These are phyloP conservation scores for Ormyrus thymus DNA, from an alignment of 2,888 invertebrate species.

Conservation along the genomic window DNA sequence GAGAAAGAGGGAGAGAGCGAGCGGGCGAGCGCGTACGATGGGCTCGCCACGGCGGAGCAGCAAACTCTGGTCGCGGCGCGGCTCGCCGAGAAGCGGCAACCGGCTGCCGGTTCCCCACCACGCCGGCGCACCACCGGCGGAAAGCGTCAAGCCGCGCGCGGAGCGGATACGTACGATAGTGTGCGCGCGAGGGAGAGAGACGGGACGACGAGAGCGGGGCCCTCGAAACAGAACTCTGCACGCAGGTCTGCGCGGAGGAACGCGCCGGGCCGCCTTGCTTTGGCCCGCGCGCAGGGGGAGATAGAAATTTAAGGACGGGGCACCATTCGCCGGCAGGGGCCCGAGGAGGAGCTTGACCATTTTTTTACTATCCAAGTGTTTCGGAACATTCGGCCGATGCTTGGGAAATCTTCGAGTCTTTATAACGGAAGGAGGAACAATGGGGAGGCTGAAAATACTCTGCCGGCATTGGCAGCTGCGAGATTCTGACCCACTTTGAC, in stretches of 20 bases:
- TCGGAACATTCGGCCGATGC: too few species aligned
- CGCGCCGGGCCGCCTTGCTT: constrained; percentile 1
- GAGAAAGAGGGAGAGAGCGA: neutral
- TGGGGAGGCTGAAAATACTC: too few species aligned
- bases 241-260: constrained; percentile 7
- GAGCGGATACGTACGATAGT: neutral
- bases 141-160: neutral
- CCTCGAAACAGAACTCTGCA: constrained; percentile 33
- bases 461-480: too few species aligned
- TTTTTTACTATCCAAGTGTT: too few species aligned
- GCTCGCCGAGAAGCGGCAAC: constrained; percentile 14
- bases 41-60: constrained; percentile 46
- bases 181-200: constrained; percentile 1
- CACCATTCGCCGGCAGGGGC: neutral
- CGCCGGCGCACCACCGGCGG: neutral
- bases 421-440: too few species aligned
- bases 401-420: too few species aligned
- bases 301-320: constrained; percentile 24
- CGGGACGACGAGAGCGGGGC: constrained; percentile 20
- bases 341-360: too few species aligned
- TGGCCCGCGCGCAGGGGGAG: neutral
- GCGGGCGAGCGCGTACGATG: constrained; percentile 5
- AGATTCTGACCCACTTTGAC: too few species aligned
- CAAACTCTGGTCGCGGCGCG: constrained; percentile 46
- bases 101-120: constrained; percentile 49